Percentiles rank a stretch among this genome's conserved stretches.
Conservation (phyloP, 2,888 invertebrate species). For the Agonopterix heracliana region DNA sequence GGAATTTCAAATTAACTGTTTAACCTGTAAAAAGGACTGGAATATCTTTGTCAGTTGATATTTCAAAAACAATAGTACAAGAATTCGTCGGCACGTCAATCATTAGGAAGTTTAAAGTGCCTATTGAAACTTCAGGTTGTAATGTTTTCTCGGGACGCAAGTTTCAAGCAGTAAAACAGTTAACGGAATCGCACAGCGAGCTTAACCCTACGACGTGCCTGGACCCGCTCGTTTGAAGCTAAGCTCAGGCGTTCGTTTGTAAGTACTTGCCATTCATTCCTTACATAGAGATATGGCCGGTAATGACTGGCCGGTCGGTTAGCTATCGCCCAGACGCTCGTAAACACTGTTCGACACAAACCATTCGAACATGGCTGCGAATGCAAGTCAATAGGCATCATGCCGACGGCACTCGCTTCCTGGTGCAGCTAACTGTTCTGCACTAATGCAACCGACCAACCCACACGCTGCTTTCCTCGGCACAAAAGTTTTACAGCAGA, state of each 20-base stretch:
- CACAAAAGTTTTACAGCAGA: conserved; percentile 27
- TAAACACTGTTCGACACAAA: conserved; percentile 64
- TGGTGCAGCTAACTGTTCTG: conserved; percentile 42
- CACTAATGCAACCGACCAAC: conserved; percentile 26
- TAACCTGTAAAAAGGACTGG: background rate
- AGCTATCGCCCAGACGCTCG: conserved; percentile 63
- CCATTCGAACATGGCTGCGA: conserved; percentile 60
- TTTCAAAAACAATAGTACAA: no score
- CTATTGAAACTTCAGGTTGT: conserved; percentile 12
- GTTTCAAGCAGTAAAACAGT: conserved; percentile 45
- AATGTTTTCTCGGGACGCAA: conserved; percentile 38
- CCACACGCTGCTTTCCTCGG: conserved; percentile 16
- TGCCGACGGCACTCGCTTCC: conserved; percentile 51
- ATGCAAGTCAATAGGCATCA: conserved; percentile 64
- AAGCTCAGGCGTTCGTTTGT: conserved; percentile 53
- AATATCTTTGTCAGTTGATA: background rate
- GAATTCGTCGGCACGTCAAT: conserved; percentile 7
- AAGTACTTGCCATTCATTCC: conserved; percentile 67
- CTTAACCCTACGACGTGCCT: conserved; percentile 56
- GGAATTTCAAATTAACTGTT: background rate
- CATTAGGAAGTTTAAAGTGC: conserved; percentile 15
- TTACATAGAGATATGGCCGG: conserved; percentile 66
- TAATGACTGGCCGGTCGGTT: conserved; percentile 59
- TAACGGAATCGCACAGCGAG: conserved; percentile 48
- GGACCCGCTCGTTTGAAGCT: conserved; percentile 51